Base-by-base conservation (phyloP, 2,113 vertebrate species). In the Hydropotes inermis region DNA sequence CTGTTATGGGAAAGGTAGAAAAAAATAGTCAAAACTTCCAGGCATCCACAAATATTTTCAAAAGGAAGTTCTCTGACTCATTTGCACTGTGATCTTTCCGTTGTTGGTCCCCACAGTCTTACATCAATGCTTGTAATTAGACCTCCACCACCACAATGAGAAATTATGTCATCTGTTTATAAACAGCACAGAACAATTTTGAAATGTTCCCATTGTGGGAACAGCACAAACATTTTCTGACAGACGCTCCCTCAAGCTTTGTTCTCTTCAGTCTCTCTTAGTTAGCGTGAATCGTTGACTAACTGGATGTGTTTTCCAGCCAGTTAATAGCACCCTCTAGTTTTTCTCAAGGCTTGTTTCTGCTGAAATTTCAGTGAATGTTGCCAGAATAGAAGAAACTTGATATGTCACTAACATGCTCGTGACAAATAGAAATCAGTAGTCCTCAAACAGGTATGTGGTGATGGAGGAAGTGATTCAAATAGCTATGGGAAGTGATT, bases 1-100 rank as follows among this genome's bases (percentile, higher is more conserved):
- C 45, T 74, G 84, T 93, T 88, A 36, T 78, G 88, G 92, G 96
- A 98, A 98, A 98, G 91, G 95, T 98, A 89, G 95, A 50, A 78
- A 83, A 88, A 61, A 74, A 43, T 21, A 60, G n/a, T 4, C 89
- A 61, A 96, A 95, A 85, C 79, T 93, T 50, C 81, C 57, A 83
- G n/a, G 13, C 89, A 96, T 76, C n/a, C 86, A 92, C 36, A 95
- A 55, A 90, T 95, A 6, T 79, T 97, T 96, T 95, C 81, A 28
- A 97, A 87, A 45, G 90, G 86, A 98, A 79, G 23, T 82, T 94
- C 30, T 94, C 50, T 94, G 87, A 97, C 57, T 97, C 97, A 33
- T 93, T 79, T 39, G 91, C 11, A 33, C 83, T 85, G 21, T n/a
- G 96, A 33, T 70, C 67, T 97, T 97, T 97, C 11, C 0, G 93